Percentiles rank a stretch among this genome's conserved stretches.
These are phyloP conservation scores for Melanotaenia duboulayi DNA, from an alignment of 2,113 vertebrate species.

Conservation along the genomic window DNA sequence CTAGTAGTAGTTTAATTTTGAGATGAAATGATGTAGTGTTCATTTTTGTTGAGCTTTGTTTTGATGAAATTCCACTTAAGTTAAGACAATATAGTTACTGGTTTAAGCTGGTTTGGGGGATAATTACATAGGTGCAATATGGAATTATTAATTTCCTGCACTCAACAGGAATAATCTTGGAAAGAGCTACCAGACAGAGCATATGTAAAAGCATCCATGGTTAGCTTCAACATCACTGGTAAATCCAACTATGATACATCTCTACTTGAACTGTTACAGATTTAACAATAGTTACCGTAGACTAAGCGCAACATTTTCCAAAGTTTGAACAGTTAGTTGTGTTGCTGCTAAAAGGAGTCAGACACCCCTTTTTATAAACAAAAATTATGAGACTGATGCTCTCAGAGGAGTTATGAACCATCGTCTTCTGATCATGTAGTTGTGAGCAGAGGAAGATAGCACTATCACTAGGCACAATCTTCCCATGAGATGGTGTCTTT, in stretches of 20 bases:
- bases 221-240: slow-evolving; percentile 19
- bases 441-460: slow-evolving; percentile 44
- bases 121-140: slow-evolving; percentile 13
- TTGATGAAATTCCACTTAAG: not conserved
- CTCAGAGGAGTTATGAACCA: slow-evolving; percentile 34
- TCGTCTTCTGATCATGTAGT: slow-evolving; percentile 45
- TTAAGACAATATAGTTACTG: not conserved
- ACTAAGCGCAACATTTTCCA: slow-evolving; percentile 11
- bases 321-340: slow-evolving; percentile 11
- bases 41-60: not conserved
- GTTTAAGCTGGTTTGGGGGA: not conserved
- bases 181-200: slow-evolving; percentile 11
- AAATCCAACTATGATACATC: slow-evolving; percentile 23
- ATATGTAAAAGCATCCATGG: slow-evolving; percentile 24
- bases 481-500: slow-evolving; percentile 56
- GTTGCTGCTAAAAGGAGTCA: slow-evolving; percentile 4
- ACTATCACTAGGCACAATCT: slow-evolving; percentile 54
- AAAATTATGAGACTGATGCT: slow-evolving; percentile 24
- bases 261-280: slow-evolving; percentile 27
- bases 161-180: slow-evolving; percentile 20
- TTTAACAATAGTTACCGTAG: slow-evolving; percentile 14
- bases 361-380: not conserved
- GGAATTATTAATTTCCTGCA: slow-evolving; percentile 22
- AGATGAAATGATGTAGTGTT: not conserved
- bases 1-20: not conserved